These are phyloP conservation scores for Lycocorax pyrrhopterus DNA, from an alignment of 2,113 vertebrate genomes.

Conservation along the genomic window DNA sequence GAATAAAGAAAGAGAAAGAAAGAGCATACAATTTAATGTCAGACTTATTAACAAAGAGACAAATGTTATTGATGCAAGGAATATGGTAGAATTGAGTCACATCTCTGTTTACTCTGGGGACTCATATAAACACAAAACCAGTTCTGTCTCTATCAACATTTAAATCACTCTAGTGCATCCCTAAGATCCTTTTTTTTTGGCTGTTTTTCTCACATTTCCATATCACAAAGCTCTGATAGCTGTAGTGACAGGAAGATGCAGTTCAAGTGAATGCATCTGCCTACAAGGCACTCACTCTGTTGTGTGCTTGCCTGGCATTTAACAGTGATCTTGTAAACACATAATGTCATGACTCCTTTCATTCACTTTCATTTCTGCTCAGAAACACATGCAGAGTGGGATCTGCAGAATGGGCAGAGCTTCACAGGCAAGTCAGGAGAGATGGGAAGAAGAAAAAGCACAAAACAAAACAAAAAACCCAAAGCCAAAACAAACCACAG, in stretches of 20 bases:
- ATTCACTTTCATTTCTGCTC: conserved; percentile 1
- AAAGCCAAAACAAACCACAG: neutral
- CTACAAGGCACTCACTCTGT: neutral
- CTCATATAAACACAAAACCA: conserved; percentile 21
- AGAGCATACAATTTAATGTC: neutral
- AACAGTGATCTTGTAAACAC: neutral
- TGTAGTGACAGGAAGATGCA: neutral
- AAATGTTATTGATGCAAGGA: conserved; percentile 16
- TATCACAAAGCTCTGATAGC: neutral
- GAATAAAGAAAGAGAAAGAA: neutral
- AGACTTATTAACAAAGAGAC: conserved; percentile 34
- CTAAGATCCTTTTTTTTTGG: neutral
- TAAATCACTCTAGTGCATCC: neutral
- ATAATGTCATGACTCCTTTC: neutral
- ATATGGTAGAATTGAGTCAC: neutral
- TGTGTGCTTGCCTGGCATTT: neutral
- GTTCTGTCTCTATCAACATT: conserved; percentile 22
- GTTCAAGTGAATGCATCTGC: neutral
- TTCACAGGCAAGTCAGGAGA: neutral
- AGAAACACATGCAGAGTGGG: neutral
- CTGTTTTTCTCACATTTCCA: neutral
- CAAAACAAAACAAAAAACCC: neutral
- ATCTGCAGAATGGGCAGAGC: neutral
- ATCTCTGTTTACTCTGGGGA: conserved; percentile 31
- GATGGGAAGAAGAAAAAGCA: neutral